Base-by-base conservation (phyloP, 2,888 invertebrate species). In the Lasioglossum pauxillum region DNA sequence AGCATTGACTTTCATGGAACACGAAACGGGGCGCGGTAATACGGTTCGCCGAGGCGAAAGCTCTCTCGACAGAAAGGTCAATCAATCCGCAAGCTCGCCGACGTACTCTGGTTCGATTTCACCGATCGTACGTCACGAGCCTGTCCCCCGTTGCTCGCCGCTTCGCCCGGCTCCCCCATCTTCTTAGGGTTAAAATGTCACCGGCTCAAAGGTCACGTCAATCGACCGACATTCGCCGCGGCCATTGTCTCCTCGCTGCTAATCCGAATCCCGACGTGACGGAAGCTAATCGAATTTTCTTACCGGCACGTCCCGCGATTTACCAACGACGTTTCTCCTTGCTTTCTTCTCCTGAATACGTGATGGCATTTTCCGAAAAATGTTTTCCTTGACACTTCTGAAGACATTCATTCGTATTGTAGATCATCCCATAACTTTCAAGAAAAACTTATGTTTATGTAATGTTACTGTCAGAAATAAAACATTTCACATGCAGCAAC, bases 161-260 rank as follows among this genome's bases (percentile, higher is more conserved):
- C 64, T 0, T 7, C 64, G 64, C 85, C 57, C 46, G 46, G 53
- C 46, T 75, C 82, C 77, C 82, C 64, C 46, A 53, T 84, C 80
- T 85, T 75, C 77, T 72, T 53, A n/a, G 83, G 76, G 89, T 89
- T 88, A 81, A 91, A 91, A 91, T 91, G 91, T 87, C 91, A 90
- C 78, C 82, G 79, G 80, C 74, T 84, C 85, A 92, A 92, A 91
- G 91, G 91, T 91, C 88, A 81, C 75, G 60, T 38, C 79, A 84
- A 81, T 86, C 86, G 86, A 86, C 80, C 85, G 86, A 90, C 91
- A 85, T 84, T 84, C 82, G 79, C 82, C 57, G 75, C 75, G 69
- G 74, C 74, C 81, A 86, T 90, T 90, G 88, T 91, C 85, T 89
- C 75, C 35, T 23, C 60, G 46, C 67, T 8, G 73, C 82, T 88